Conservation (phyloP, 2,888 invertebrate species). For the Parnassius orleans region DNA sequence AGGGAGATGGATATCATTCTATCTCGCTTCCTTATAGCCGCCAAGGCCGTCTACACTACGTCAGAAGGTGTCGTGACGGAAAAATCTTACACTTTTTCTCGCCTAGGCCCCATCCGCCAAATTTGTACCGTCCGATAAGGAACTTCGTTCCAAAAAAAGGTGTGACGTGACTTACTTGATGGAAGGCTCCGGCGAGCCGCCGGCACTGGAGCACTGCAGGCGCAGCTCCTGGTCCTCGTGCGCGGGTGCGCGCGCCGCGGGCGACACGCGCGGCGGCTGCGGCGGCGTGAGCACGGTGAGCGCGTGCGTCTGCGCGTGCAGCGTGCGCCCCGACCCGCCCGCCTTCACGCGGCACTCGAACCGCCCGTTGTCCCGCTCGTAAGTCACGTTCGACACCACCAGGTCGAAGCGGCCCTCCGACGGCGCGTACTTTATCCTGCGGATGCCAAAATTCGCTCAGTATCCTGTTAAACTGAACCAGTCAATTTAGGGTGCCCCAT, state of each 20-base stretch:
- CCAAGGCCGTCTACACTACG: no score
- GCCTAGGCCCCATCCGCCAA: no score
- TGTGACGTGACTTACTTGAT: slow-evolving; percentile 81
- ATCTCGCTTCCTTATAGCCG: no score
- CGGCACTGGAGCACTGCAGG: slow-evolving; percentile 89
- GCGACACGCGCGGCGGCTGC: slow-evolving; percentile 88
- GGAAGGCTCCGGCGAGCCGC: slow-evolving; percentile 94
- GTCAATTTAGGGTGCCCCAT: no score
- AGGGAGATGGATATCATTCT: no score
- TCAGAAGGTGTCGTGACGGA: no score
- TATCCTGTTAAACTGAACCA: no score
- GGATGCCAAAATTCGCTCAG: slow-evolving; percentile 25
- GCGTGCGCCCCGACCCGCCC: slow-evolving; percentile 89
- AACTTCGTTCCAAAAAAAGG: no score
- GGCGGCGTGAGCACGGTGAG: slow-evolving; percentile 93
- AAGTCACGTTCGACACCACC: slow-evolving; percentile 92
- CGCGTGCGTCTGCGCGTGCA: slow-evolving; percentile 91
- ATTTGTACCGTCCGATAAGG: no score
- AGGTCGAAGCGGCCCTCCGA: slow-evolving; percentile 93
- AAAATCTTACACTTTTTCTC: no score
- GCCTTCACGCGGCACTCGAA: slow-evolving; percentile 95
- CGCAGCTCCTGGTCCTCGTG: slow-evolving; percentile 90
- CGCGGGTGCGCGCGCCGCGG: slow-evolving; percentile 88
- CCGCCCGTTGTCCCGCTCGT: slow-evolving; percentile 94
- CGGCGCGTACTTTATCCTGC: slow-evolving; percentile 89